A percentile compares a stretch with the other conserved stretches of the same genome.
Conservation (phyloP, 2,113 vertebrate genomes). For the Percopsis transmontana region DNA sequence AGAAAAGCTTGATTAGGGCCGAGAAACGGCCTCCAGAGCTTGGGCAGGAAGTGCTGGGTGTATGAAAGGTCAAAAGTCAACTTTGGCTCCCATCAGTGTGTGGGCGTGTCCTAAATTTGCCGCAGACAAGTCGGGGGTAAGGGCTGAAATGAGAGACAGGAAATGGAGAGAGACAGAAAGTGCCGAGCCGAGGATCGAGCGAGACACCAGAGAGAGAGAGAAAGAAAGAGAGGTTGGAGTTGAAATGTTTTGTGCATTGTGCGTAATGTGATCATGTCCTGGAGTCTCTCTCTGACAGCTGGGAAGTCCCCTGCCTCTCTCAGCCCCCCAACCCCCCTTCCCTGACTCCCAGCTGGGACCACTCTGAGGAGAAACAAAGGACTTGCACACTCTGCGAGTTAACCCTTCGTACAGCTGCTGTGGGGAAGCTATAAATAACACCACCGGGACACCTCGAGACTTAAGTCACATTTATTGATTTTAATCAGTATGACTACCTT, state of each 20-base stretch:
- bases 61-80: conserved; percentile 57
- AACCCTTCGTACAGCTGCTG: conserved; percentile 46
- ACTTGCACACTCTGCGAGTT: conserved; percentile 37
- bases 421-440: conserved; percentile 37
- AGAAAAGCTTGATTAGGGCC: conserved; percentile 35
- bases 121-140: conserved; percentile 15
- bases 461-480: conserved; percentile 89
- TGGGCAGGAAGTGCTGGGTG: conserved; percentile 56
- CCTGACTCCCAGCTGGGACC: conserved; percentile 54
- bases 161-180: conserved; percentile 14
- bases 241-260: conserved; percentile 61
- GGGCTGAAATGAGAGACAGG: conserved; percentile 15
- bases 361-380: conserved; percentile 30
- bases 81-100: conserved; percentile 23
- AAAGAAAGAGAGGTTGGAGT: conserved; percentile 1
- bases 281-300: conserved; percentile 63
- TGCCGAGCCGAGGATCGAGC: background rate
- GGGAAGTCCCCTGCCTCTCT: conserved; percentile 65
- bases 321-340: no score
- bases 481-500: conserved; percentile 89
- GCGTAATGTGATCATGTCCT: conserved; percentile 69
- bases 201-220: conserved; percentile 4
- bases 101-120: conserved; percentile 38
- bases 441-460: conserved; percentile 44
- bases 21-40: conserved; percentile 36